A percentile compares a stretch with the other conserved stretches of the same genome.
phyloP scores from a whole-genome alignment of 2,797 vertebrate species.

The Danio aesculapii region DNA sequence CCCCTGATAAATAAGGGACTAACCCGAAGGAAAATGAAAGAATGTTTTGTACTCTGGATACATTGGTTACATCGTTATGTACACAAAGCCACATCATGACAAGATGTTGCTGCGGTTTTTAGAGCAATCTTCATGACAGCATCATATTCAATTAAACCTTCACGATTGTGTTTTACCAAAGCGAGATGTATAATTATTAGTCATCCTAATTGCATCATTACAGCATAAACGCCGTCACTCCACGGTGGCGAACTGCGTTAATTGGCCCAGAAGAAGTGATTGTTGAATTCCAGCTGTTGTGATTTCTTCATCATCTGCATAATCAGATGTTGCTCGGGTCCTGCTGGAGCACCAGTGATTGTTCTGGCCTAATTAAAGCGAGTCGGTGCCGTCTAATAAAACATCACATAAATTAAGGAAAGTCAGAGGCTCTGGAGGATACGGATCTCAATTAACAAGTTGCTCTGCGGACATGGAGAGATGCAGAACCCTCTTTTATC shows the following conservation, averaged over 20 bases:
- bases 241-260: neutral
- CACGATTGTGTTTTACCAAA: neutral
- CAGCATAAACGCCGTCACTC: neutral
- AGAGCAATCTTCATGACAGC: no score
- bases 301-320: conserved; percentile 7
- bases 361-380: conserved; percentile 71
- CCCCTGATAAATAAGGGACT: no score
- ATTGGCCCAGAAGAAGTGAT: conserved; percentile 8
- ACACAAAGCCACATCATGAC: neutral
- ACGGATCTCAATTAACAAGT: conserved; percentile 77
- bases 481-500: conserved; percentile 63
- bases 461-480: conserved; percentile 68
- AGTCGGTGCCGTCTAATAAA: conserved; percentile 68
- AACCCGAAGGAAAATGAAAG: no score
- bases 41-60: no score
- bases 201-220: conserved; percentile 1
- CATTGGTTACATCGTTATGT: no score
- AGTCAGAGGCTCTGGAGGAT: conserved; percentile 69
- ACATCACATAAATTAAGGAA: conserved; percentile 62
- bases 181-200: neutral
- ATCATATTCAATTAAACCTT: neutral
- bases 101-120: neutral
- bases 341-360: conserved; percentile 3
- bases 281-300: conserved; percentile 13
- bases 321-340: conserved; percentile 18